Evolutionary conservation across 2,888 invertebrate species (phyloP).

Genomic region (Furcula furcula): DNA sequence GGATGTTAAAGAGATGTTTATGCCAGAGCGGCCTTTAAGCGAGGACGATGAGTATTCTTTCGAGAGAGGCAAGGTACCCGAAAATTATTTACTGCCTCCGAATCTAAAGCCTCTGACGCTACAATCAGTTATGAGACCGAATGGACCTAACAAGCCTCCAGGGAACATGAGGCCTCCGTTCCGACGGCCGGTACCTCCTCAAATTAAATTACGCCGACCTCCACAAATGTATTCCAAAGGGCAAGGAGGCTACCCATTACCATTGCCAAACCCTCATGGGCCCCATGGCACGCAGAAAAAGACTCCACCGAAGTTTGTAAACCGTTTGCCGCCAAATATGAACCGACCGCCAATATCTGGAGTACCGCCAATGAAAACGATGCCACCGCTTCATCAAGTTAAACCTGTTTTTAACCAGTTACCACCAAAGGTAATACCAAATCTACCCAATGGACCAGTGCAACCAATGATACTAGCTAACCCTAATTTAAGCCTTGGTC

Average conservation of each 20-base stretch:
- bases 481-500: constrained; percentile 37
- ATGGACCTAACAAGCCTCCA: constrained; percentile 44
- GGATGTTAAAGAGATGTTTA: constrained; percentile 51
- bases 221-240: constrained; percentile 49
- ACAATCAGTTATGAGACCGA: constrained; percentile 69
- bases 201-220: constrained; percentile 69
- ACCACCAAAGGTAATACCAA: constrained; percentile 25
- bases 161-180: constrained; percentile 59
- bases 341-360: constrained; percentile 42
- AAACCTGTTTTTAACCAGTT: constrained; percentile 31
- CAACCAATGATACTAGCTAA: constrained; percentile 59
- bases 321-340: constrained; percentile 43
- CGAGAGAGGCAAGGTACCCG: constrained; percentile 51
- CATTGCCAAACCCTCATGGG: constrained; percentile 56
- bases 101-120: constrained; percentile 69
- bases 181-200: constrained; percentile 68
- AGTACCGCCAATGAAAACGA: constrained; percentile 56
- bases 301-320: constrained; percentile 30
- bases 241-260: constrained; percentile 54
- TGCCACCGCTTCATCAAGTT: constrained; percentile 14
- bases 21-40: constrained; percentile 57
- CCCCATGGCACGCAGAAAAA: constrained; percentile 50
- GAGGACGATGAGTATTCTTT: constrained; percentile 66
- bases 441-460: constrained; percentile 29
- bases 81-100: constrained; percentile 57